Base-by-base conservation (phyloP, 2,113 vertebrate species). In the Lophotis ruficrista region DNA sequence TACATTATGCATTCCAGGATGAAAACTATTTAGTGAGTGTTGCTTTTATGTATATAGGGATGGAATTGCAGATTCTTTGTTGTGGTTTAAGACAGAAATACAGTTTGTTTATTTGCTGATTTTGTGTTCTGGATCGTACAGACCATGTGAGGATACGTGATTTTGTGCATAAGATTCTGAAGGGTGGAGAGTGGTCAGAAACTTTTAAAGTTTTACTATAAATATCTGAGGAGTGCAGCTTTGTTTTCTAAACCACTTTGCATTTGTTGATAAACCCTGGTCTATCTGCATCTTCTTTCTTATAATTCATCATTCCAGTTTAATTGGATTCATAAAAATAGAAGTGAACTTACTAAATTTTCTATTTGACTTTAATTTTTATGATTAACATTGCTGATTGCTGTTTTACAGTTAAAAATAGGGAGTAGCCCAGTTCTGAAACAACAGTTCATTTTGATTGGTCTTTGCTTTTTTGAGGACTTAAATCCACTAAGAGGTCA, bases 1-100 rank as follows among this genome's bases (percentile, higher is more conserved):
- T 99, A 96, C 99, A 99, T 98, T 99, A 99, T n/a, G 99, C 99
- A 87, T 99, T 99, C 97, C 99, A 99, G 98, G 99, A 99, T 86
- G 99, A 99, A 97, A 99, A 99, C 97, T 99, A 99, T 93, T 98
- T 99, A 98, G 99, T 99, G 97, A 98, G 97, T 97, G 10, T 87
- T 68, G 21, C 41, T 94, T 93, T 80, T 92, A 18, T 53, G 2
- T 79, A 4, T 83, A 3, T 54, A 10, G 37, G n/a, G 30, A 68
- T 70, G 51, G 18, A 66, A 65, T 64, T 85, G 31, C 14, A 50
- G 66, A 53, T 50, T 87, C 24, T 83, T 82, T 28, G 8, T 66
- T 87, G 47, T 80, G 53, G 5, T 80, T 62, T 73, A 38, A 83
- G 43, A 37, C 21, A 45, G 47, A 70, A 66, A 47, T 54, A 4